phyloP scores from a whole-genome alignment of 2,888 invertebrate species.

The Cistogaster globosa region DNA sequence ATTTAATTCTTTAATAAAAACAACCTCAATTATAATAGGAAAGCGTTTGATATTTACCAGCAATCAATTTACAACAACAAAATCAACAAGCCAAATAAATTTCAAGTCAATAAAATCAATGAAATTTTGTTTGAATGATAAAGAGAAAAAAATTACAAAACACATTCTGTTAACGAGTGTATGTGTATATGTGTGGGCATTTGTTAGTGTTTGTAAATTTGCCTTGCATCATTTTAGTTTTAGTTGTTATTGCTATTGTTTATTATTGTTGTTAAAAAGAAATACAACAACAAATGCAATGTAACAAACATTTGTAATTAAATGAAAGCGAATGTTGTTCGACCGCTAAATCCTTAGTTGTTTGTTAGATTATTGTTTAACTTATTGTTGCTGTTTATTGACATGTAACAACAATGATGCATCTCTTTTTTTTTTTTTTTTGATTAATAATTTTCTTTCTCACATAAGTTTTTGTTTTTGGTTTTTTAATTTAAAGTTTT shows the following conservation, averaged over 20 bases:
- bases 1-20: not conserved
- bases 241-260: constrained; percentile 6
- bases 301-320: constrained; percentile 40
- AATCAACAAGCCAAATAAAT: not conserved
- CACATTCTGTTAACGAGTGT: not conserved
- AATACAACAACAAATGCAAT: constrained; percentile 25
- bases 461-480: constrained; percentile 12
- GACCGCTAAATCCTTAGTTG: constrained; percentile 31
- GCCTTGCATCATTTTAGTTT: constrained; percentile 28
- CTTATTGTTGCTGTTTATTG: constrained; percentile 38
- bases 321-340: constrained; percentile 63
- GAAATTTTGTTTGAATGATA: constrained; percentile 6
- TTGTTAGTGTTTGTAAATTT: not conserved
- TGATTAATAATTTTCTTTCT: constrained; percentile 34
- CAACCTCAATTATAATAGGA: constrained; percentile 1
- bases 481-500: not conserved
- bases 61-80: constrained; percentile 9
- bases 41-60: constrained; percentile 13
- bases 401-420: constrained; percentile 41
- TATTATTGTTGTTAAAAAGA: constrained; percentile 19
- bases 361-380: constrained; percentile 19
- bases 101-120: constrained; percentile 28
- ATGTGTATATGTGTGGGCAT: not conserved
- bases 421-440: constrained; percentile 26
- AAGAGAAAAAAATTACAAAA: constrained; percentile 13